These are phyloP conservation scores for Pedionomus torquatus DNA, from an alignment of 2,113 vertebrate species.

Conservation along the genomic window DNA sequence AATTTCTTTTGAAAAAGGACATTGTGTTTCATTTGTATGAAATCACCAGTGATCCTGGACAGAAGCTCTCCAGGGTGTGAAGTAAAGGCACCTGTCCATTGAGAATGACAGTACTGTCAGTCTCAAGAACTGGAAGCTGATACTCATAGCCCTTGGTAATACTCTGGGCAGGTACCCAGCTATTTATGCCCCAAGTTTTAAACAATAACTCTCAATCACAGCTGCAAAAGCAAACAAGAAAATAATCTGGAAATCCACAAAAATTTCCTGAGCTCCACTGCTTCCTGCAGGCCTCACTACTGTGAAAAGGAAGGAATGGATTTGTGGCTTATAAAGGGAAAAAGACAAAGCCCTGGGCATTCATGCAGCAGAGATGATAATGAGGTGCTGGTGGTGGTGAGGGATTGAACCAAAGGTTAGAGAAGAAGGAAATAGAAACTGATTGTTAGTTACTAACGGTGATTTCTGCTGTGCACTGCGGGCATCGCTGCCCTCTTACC, in stretches of 20 bases:
- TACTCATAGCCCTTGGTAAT: neutral
- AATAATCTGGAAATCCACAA: neutral
- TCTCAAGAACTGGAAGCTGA: neutral
- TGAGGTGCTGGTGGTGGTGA: constrained; percentile 60
- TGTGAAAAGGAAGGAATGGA: neutral
- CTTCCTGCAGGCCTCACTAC: neutral
- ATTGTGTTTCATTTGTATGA: neutral
- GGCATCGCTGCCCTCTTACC: constrained; percentile 99
- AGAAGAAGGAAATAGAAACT: constrained; percentile 82
- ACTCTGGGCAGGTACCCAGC: neutral
- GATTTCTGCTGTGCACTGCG: constrained; percentile 99
- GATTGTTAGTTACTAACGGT: constrained; percentile 99
- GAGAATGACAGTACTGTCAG: neutral
- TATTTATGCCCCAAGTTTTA: neutral
- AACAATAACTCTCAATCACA: neutral
- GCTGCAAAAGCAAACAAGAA: neutral
- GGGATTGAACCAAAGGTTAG: constrained; percentile 66
- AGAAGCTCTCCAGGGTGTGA: neutral
- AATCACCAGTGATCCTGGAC: neutral
- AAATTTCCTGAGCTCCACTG: neutral
- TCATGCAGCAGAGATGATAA: constrained; percentile 63
- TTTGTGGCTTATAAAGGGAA: neutral
- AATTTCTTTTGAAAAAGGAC: neutral
- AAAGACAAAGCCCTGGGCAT: constrained; percentile 31
- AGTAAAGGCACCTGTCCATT: neutral